A percentile compares a stretch with the other conserved stretches of the same genome.
phyloP scores from a whole-genome alignment of 2,888 invertebrate genomes.

The Amaurobius ferox region DNA sequence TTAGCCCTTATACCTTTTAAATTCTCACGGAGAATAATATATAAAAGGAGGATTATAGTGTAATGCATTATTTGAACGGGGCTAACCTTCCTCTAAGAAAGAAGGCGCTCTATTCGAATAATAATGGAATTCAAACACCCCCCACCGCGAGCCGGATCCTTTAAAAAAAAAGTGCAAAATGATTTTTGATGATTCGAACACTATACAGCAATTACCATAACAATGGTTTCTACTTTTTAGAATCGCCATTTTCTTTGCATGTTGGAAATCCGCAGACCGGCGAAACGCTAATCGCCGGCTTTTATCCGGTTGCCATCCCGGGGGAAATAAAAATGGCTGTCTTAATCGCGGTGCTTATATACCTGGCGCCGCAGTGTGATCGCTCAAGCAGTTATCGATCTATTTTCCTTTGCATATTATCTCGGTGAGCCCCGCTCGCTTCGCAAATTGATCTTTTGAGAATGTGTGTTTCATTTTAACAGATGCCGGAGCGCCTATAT shows the following conservation, averaged over 20 bases:
- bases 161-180: constrained; percentile 31
- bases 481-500: background rate
- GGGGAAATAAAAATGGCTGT: constrained; percentile 62
- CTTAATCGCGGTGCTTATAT: constrained; percentile 63
- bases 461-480: constrained; percentile 17
- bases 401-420: constrained; percentile 19
- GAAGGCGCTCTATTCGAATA: constrained; percentile 1
- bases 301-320: constrained; percentile 58
- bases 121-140: constrained; percentile 13
- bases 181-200: constrained; percentile 60
- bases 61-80: background rate
- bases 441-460: constrained; percentile 19
- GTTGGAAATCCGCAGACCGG: constrained; percentile 33
- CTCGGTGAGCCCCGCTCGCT: background rate
- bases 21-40: background rate
- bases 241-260: constrained; percentile 15
- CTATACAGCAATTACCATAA: constrained; percentile 38
- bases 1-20: background rate
- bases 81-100: constrained; percentile 15
- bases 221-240: constrained; percentile 25
- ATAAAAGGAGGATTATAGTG: constrained; percentile 21
- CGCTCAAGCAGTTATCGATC: constrained; percentile 25
- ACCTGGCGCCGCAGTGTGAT: constrained; percentile 30
- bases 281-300: constrained; percentile 52
- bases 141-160: background rate